Base-by-base conservation (phyloP, 2,888 invertebrate species). In the Noctuana brunneofusca region DNA sequence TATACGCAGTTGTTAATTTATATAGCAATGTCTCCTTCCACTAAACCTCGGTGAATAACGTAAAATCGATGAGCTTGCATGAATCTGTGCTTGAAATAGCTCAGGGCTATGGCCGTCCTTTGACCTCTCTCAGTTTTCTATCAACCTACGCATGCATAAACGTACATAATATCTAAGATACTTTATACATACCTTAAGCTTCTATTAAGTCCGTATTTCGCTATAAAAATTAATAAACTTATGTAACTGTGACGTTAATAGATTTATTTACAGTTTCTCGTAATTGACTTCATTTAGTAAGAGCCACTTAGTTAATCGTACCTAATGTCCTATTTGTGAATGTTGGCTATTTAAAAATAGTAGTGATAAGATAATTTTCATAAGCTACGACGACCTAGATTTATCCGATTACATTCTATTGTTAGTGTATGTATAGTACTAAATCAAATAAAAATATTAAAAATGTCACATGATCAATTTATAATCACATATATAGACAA, bases 71-170 rank as follows among this genome's bases (percentile, higher is more conserved):
- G 54, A 38, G 54, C 60, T 60, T 48, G 60, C 60, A 55, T 46
- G 53, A 54, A 55, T 54, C 55, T 32, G 35, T 55, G 54, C 60
- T 49, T 32, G 38, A 62, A 62, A 62, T 62, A 62, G 60, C 55
- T 70, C 73, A 76, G 85, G 82, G 80, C 84, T 86, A 81, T 71
- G 86, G 70, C 86, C 86, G 86, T 80, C 87, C 87, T 89, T 87
- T 83, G 60, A 62, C 60, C 60, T 79, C 74, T 73, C 72, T 71
- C 73, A 71, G 73, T 72, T 72, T 72, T 71, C 69, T 73, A 54
- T 18, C 27, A 18, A 43, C 22, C 49, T 49, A 49, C 48, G 54
- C 60, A 54, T 62, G 48, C 35, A 22, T 55, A 43, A 32, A 60
- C 46, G 20, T 50, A 58, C 9, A 1, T 11, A 11, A 2, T n/a